Evolutionary conservation across 1,140 invertebrate species (phyloP).

Genomic region (Papilio polyxenes): DNA sequence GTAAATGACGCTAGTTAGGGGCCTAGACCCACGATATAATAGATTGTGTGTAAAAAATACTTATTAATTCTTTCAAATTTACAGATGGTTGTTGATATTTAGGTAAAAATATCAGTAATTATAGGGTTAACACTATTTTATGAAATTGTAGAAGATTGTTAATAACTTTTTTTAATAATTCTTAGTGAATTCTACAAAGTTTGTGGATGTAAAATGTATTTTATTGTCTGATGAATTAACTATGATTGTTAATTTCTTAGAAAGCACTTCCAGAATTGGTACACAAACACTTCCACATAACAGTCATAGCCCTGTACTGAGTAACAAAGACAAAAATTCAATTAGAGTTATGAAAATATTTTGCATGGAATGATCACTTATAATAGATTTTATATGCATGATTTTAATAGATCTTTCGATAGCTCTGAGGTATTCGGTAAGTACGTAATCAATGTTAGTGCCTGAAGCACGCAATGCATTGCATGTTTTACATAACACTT

Average conservation of each 20-base stretch:
- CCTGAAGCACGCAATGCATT: slow-evolving; percentile 64
- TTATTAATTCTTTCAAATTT: slow-evolving; percentile 69
- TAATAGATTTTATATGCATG: slow-evolving; percentile 24
- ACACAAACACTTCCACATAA: slow-evolving; percentile 71
- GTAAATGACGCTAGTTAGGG: slow-evolving; percentile 59
- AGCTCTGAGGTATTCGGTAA: slow-evolving; percentile 55
- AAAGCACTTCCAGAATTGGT: slow-evolving; percentile 64
- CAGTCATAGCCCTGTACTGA: slow-evolving; percentile 56
- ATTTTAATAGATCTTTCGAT: slow-evolving; percentile 38
- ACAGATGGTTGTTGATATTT: slow-evolving; percentile 78
- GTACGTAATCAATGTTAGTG: slow-evolving; percentile 57
- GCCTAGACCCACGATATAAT: slow-evolving; percentile 65
- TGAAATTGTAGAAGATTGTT: slow-evolving; percentile 40
- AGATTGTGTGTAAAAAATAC: slow-evolving; percentile 63
- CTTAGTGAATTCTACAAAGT: slow-evolving; percentile 11
- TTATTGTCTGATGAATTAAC: slow-evolving; percentile 34
- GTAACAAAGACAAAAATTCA: slow-evolving; percentile 24
- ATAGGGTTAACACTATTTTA: slow-evolving; percentile 49
- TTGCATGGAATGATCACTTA: slow-evolving; percentile 31
- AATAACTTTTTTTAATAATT: background rate
- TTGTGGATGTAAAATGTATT: slow-evolving; percentile 28
- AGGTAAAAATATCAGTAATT: slow-evolving; percentile 74
- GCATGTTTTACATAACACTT: slow-evolving; percentile 66
- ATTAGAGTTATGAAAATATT: slow-evolving; percentile 26
- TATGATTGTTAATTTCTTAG: slow-evolving; percentile 55